Conservation (phyloP, 2,888 invertebrate genomes). For the Biston stratarius region DNA sequence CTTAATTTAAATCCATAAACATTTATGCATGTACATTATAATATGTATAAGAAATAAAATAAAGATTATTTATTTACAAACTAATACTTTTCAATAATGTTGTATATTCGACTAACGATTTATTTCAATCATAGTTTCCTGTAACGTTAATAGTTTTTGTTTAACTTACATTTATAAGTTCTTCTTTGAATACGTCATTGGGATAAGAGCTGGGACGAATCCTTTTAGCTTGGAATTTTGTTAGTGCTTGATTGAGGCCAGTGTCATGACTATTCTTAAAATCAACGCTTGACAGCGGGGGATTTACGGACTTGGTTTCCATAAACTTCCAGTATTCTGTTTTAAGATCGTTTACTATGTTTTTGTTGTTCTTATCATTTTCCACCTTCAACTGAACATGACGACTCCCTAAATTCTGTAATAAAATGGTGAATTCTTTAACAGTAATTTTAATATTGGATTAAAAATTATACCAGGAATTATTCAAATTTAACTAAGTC, state of each 20-base stretch:
- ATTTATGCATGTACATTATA: no score
- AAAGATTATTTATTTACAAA: no score
- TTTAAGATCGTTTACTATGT: slow-evolving; percentile 17
- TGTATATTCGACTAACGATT: no score
- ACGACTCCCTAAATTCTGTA: slow-evolving; percentile 12
- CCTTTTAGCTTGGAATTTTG: slow-evolving; percentile 15
- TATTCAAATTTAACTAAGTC: no score
- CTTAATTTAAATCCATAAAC: no score
- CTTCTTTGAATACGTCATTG: slow-evolving; percentile 20
- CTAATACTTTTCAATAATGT: no score
- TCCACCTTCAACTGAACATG: slow-evolving; percentile 17
- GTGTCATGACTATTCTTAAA: slow-evolving; percentile 10
- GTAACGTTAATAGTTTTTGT: background rate
- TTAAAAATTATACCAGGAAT: no score
- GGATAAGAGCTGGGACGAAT: slow-evolving; percentile 20
- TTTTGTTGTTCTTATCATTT: slow-evolving; percentile 26
- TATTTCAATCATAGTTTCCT: no score
- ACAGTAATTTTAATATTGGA: background rate
- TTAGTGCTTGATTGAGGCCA: slow-evolving; percentile 14
- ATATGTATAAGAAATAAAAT: no score
- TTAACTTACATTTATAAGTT: slow-evolving; percentile 20
- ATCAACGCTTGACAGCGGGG: slow-evolving; percentile 18
- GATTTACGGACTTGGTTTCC: slow-evolving; percentile 26
- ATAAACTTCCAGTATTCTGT: slow-evolving; percentile 26
- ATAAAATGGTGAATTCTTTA: background rate